These are phyloP conservation scores for Cephus pygmeus DNA, from an alignment of 2,888 invertebrate species.

Conservation along the genomic window DNA sequence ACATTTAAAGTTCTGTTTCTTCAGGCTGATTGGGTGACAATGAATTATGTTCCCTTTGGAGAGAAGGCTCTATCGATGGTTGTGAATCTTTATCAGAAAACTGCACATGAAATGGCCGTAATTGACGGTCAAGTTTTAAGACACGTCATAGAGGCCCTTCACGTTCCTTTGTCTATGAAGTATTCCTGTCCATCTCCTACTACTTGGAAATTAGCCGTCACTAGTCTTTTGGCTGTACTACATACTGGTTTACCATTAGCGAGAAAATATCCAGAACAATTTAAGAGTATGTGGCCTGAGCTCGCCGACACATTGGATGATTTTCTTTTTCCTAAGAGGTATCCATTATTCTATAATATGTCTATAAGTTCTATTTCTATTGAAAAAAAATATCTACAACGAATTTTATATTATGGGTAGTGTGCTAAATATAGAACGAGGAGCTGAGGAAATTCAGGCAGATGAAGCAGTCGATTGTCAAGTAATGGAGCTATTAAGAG, in stretches of 20 bases:
- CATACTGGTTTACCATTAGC: slow-evolving; percentile 90
- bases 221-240: slow-evolving; percentile 80
- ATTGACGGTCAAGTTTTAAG: slow-evolving; percentile 79
- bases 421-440: slow-evolving; percentile 67
- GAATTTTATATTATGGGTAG: slow-evolving; percentile 44
- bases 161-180: slow-evolving; percentile 81
- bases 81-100: slow-evolving; percentile 80
- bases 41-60: slow-evolving; percentile 88
- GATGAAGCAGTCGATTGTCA: slow-evolving; percentile 87
- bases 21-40: slow-evolving; percentile 79
- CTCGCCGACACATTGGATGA: slow-evolving; percentile 88
- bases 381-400: slow-evolving; percentile 11
- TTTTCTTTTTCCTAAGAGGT: slow-evolving; percentile 90
- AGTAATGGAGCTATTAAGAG: slow-evolving; percentile 83
- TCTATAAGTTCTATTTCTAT: background rate
- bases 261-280: slow-evolving; percentile 79
- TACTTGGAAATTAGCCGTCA: slow-evolving; percentile 86
- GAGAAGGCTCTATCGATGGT: slow-evolving; percentile 82
- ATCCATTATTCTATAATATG: slow-evolving; percentile 29
- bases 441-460: slow-evolving; percentile 69
- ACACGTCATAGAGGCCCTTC: slow-evolving; percentile 77
- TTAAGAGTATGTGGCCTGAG: slow-evolving; percentile 86
- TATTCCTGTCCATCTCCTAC: slow-evolving; percentile 83
- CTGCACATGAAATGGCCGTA: slow-evolving; percentile 77
- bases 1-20: slow-evolving; percentile 37